Percentiles rank a stretch among this genome's conserved stretches.
phyloP scores from a whole-genome alignment of 2,888 invertebrate species.

The Labia minor region DNA sequence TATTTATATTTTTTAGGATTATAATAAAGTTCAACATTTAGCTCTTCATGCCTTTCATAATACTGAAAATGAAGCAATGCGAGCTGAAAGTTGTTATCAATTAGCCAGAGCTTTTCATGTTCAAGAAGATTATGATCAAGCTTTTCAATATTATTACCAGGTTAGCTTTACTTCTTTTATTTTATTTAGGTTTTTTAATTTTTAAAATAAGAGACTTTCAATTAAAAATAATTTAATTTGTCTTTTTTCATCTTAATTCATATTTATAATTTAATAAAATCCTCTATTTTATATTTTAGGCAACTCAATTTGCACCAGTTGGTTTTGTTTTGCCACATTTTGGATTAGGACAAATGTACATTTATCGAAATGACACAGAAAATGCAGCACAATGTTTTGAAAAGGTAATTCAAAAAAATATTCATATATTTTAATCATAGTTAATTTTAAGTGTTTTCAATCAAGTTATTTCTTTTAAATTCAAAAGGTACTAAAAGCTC shows the following conservation, averaged over 20 bases:
- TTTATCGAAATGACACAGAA: slow-evolving; percentile 89
- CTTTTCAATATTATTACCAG: slow-evolving; percentile 95
- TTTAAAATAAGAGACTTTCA: too few species aligned
- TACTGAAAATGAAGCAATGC: slow-evolving; percentile 97
- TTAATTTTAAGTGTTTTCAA: slow-evolving; percentile 42
- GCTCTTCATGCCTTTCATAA: slow-evolving; percentile 96
- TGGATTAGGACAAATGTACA: slow-evolving; percentile 98
- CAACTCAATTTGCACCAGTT: slow-evolving; percentile 92
- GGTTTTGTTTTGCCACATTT: slow-evolving; percentile 95
- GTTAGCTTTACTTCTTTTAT: not conserved
- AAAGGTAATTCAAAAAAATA: slow-evolving; percentile 13
- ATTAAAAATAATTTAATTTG: not conserved
- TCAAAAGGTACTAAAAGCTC: slow-evolving; percentile 91
- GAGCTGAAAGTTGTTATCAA: slow-evolving; percentile 97
- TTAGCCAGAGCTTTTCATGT: slow-evolving; percentile 93
- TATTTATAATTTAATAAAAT: not conserved
- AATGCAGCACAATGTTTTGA: slow-evolving; percentile 41
- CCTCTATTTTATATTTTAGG: slow-evolving; percentile 39
- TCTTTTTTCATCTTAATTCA: too few species aligned
- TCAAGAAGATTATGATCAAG: slow-evolving; percentile 87
- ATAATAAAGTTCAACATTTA: slow-evolving; percentile 88
- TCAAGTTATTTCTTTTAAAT: slow-evolving; percentile 98
- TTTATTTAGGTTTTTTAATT: not conserved
- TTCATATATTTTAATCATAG: too few species aligned
- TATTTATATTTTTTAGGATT: slow-evolving; percentile 50